Evolutionary conservation across 2,888 invertebrate genomes (phyloP).

Genomic region (Brachyptera putata): DNA sequence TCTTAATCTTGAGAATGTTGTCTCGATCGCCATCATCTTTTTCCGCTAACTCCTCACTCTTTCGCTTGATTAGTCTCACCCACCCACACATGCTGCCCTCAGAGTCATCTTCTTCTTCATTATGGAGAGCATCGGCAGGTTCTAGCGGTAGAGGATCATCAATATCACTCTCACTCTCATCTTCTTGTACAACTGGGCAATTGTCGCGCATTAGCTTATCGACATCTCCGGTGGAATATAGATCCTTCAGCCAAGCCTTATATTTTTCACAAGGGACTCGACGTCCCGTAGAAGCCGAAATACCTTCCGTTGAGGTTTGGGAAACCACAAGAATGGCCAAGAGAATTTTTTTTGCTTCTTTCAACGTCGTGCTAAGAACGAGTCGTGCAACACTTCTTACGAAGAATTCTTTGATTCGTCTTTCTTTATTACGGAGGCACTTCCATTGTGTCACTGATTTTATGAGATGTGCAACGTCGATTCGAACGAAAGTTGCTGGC

Average conservation of each 20-base stretch:
- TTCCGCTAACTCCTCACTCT: neutral
- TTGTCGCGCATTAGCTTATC: neutral
- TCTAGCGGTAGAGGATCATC: no score
- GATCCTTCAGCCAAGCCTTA: neutral
- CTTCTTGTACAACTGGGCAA: neutral
- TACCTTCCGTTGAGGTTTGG: neutral
- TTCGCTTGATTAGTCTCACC: neutral
- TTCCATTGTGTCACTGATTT: conserved; percentile 20
- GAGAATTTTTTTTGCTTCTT: neutral
- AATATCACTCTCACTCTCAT: neutral
- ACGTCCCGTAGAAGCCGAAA: neutral
- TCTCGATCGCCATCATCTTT: conserved; percentile 1
- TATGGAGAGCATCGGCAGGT: neutral
- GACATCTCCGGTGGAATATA: neutral
- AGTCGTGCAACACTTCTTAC: neutral
- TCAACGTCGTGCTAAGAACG: neutral
- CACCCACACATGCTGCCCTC: neutral
- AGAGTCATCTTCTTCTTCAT: neutral
- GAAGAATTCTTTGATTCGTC: neutral
- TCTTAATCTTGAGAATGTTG: neutral
- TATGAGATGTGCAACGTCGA: conserved; percentile 28
- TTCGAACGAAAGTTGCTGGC: conserved; percentile 13
- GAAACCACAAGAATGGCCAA: neutral
- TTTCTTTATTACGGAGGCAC: conserved; percentile 7
- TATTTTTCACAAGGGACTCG: conserved; percentile 1